Conservation (phyloP, 2,888 invertebrate genomes). For the Ennomos quercinarius region DNA sequence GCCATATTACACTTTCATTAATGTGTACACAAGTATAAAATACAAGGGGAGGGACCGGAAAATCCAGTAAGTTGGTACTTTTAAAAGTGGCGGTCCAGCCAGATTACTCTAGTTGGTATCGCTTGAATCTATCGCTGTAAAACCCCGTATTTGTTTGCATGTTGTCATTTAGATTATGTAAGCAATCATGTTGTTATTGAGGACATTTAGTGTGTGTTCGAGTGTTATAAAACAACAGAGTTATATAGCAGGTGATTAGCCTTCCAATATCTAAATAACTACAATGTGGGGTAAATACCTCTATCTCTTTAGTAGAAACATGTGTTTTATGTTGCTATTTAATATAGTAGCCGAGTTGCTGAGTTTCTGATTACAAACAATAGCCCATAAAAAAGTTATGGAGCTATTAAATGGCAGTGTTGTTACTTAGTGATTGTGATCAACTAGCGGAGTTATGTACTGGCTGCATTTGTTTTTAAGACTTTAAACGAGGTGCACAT, state of each 20-base stretch:
- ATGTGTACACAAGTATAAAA: neutral
- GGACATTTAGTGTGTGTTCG: slow-evolving; percentile 54
- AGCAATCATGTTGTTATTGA: slow-evolving; percentile 64
- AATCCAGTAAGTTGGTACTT: slow-evolving; percentile 47
- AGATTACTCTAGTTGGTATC: slow-evolving; percentile 21
- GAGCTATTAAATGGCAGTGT: no score
- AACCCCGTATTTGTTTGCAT: slow-evolving; percentile 59
- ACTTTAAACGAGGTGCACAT: no score
- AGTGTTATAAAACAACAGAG: slow-evolving; percentile 54
- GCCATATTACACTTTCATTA: neutral
- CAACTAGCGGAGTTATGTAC: no score
- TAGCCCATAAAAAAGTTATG: no score
- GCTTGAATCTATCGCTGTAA: slow-evolving; percentile 15
- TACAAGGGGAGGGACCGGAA: neutral
- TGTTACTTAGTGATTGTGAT: no score
- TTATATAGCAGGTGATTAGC: slow-evolving; percentile 64
- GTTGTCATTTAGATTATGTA: slow-evolving; percentile 66
- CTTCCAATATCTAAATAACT: slow-evolving; percentile 20
- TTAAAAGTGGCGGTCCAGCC: slow-evolving; percentile 53
- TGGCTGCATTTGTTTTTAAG: no score
- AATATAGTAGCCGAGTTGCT: no score
- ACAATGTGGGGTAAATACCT: no score
- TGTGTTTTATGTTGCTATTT: no score
- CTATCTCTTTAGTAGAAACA: no score
- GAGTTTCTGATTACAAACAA: no score